Conservation (phyloP, 2,888 invertebrate species). For the Dolichomitus sp. region DNA sequence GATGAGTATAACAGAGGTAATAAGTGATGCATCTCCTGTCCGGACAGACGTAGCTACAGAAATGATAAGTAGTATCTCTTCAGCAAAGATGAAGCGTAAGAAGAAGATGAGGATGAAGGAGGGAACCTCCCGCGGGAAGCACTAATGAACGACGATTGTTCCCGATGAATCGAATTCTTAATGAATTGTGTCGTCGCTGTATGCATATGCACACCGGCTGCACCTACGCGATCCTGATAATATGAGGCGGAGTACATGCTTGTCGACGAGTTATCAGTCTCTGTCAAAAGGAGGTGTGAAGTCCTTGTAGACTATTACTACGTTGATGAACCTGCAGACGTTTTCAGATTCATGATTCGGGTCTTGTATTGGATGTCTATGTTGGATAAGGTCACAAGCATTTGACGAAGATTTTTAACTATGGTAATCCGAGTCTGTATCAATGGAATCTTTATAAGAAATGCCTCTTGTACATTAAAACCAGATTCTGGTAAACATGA, state of each 20-base stretch:
- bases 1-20: constrained; percentile 40
- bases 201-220: constrained; percentile 58
- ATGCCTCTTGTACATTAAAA: neutral
- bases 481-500: neutral
- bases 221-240: constrained; percentile 41
- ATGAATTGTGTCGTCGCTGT: constrained; percentile 81
- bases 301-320: neutral
- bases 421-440: neutral
- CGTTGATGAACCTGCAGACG: neutral
- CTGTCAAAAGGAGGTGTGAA: constrained; percentile 31
- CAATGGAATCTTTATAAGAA: neutral
- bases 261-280: constrained; percentile 61
- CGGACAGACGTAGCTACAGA: constrained; percentile 53
- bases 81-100: constrained; percentile 25
- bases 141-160: constrained; percentile 83
- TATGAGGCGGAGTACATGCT: constrained; percentile 38
- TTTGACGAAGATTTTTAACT: neutral
- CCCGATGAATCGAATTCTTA: constrained; percentile 83
- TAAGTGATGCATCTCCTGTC: constrained; percentile 66
- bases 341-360: neutral
- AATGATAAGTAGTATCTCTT: constrained; percentile 62
- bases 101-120: constrained; percentile 24
- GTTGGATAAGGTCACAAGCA: neutral
- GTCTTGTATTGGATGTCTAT: neutral
- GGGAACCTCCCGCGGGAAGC: constrained; percentile 67